Evolutionary conservation across 2,113 vertebrate species (phyloP), one percentile per base, ranked within the genome.

Genomic region (Psittacara wagleri): DNA sequence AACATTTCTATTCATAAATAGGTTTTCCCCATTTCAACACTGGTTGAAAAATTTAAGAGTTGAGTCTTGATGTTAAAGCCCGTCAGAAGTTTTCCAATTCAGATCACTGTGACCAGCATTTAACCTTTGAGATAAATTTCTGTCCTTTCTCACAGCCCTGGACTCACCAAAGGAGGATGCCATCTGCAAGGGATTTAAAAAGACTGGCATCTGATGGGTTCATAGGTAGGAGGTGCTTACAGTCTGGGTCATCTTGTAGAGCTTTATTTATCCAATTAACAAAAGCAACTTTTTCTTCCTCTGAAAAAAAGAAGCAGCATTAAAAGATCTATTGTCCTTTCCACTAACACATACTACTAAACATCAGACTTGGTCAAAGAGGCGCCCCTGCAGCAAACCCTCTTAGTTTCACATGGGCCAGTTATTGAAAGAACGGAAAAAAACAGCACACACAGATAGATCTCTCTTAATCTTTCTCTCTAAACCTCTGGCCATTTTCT

Each of bases 211-310:
- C 98, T 8, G 94, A 94, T 2, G 99, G 99, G 91, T 99, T 97
- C 98, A 99, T 99, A 62, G 99, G 99, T 44, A 99, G 95, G 39
- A 99, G 97, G 92, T 99, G 99, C 70, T 97, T 96, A 92, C 99
- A 99, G 97, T 99, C 99, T 46, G 98, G 97, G 95, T 99, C 99
- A 81, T 99, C 98, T 52, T 98, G 98, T 85, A 99, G 97, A 93
- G 99, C 98, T 97, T 99, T 99, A 98, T 99, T 99, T 97, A 99
- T 98, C 99, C 99, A 99, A 96, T 99, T 99, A 70, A 99, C 99
- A 97, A 99, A 99, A 37, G 99, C 99, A 95, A 99, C 99, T 92
- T 99, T 99, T 95, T 99, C 99, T 97, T 99, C 99, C 98, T 99
- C 99, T 99, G 89, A 69, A 97, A 97, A 43, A 94, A 51, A 89